Evolutionary conservation across 53 echinoderm and acorn worm species (phyloP).

Genomic region (Paracentrotus lividus): DNA sequence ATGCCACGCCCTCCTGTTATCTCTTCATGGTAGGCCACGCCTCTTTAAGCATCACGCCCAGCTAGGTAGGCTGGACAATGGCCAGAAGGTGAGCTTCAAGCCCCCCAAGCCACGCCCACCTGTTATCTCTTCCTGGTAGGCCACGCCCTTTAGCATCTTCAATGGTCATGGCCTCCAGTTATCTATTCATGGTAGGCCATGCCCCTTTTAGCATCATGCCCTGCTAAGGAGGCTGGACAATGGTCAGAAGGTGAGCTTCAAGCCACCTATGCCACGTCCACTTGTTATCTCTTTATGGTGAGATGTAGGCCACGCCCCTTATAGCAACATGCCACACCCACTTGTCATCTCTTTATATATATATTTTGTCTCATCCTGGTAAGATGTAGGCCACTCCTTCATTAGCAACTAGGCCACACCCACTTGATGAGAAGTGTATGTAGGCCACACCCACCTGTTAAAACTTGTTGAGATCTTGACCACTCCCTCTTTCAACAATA

Average conservation of each 20-base stretch:
- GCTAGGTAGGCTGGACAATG: conserved; percentile 74
- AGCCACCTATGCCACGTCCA: conserved; percentile 78
- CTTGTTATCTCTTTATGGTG: conserved; percentile 88
- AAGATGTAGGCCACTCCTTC: conserved; percentile 35
- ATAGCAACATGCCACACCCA: conserved; percentile 58
- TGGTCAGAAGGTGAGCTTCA: conserved; percentile 72
- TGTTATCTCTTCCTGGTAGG: neutral
- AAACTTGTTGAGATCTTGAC: no score
- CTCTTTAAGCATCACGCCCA: neutral
- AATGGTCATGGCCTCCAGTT: no score
- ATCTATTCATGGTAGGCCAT: no score
- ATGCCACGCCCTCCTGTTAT: conserved; percentile 95
- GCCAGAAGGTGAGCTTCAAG: neutral
- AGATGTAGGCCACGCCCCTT: neutral
- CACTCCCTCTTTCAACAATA: no score
- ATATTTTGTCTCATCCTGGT: conserved; percentile 98
- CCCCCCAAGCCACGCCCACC: neutral
- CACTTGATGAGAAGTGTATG: neutral
- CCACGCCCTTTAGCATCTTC: no score
- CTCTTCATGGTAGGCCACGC: conserved; percentile 87
- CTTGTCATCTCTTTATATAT: no score
- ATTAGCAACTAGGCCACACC: neutral
- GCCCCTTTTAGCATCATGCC: conserved; percentile 89
- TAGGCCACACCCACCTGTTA: neutral
- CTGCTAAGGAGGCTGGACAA: conserved; percentile 79